These are phyloP conservation scores for Corythornis madagascariensis DNA, from an alignment of 2,113 vertebrate genomes.

Conservation along the genomic window DNA sequence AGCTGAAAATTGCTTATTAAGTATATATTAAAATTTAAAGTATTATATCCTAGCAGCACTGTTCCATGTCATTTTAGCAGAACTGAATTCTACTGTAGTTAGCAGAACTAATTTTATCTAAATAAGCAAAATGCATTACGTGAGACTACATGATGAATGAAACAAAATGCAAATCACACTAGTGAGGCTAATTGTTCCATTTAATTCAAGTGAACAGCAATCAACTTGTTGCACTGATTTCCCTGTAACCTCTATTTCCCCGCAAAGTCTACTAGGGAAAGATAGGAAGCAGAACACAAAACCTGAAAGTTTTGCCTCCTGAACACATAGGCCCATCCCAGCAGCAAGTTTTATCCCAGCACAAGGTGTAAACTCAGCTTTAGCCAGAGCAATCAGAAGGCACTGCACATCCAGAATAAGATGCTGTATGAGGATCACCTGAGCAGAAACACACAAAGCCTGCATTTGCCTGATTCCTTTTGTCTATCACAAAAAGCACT, in stretches of 20 bases:
- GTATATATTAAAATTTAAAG: neutral
- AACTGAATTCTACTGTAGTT: neutral
- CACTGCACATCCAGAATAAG: neutral
- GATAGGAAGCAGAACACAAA: neutral
- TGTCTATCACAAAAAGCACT: neutral
- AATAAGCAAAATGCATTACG: neutral
- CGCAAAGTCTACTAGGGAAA: neutral
- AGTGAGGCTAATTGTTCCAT: neutral
- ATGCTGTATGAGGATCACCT: neutral
- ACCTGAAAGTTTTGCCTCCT: neutral
- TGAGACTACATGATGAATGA: neutral
- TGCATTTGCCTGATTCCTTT: neutral
- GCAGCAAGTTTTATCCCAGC: neutral
- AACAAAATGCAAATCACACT: neutral
- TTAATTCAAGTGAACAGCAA: neutral
- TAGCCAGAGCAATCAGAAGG: neutral
- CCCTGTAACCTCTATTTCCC: neutral
- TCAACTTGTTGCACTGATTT: neutral
- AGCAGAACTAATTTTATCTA: neutral
- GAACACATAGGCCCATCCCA: neutral
- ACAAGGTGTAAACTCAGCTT: neutral
- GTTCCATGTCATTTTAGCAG: neutral
- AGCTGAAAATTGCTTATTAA: conserved; percentile 2
- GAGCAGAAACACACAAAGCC: neutral
- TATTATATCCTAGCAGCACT: neutral